Percentiles rank a stretch among this genome's conserved stretches.
Conservation (phyloP, 2,113 vertebrate species). For the Calypte anna region DNA sequence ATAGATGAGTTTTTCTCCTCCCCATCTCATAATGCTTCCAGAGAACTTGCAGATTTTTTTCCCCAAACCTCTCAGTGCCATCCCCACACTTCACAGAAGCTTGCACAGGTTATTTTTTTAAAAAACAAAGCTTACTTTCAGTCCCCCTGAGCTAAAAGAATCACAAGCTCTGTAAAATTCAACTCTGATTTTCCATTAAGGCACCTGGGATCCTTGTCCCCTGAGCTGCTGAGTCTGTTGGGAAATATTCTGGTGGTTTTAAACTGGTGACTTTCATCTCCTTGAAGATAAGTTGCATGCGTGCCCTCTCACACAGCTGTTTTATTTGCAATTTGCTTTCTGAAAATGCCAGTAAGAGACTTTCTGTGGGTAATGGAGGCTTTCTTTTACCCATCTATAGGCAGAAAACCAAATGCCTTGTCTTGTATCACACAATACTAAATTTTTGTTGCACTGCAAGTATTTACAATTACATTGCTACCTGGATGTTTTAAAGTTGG, state of each 20-base stretch:
- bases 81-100: neutral
- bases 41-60: neutral
- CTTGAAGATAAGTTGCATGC: neutral
- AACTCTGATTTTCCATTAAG: rapidly evolving
- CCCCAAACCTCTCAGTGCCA: neutral
- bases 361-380: neutral
- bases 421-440: neutral
- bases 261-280: neutral
- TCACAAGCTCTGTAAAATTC: neutral
- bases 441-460: neutral
- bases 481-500: neutral
- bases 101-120: neutral
- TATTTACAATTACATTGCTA: neutral
- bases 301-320: neutral
- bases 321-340: neutral
- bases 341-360: neutral
- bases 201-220: neutral
- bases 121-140: neutral
- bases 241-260: neutral
- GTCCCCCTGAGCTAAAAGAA: neutral
- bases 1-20: constrained; percentile 30
- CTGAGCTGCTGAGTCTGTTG: neutral
- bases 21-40: neutral
- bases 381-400: neutral
- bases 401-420: neutral